Evolutionary conservation across 2,888 invertebrate genomes (phyloP).

Genomic region (Mythimna lalbum): DNA sequence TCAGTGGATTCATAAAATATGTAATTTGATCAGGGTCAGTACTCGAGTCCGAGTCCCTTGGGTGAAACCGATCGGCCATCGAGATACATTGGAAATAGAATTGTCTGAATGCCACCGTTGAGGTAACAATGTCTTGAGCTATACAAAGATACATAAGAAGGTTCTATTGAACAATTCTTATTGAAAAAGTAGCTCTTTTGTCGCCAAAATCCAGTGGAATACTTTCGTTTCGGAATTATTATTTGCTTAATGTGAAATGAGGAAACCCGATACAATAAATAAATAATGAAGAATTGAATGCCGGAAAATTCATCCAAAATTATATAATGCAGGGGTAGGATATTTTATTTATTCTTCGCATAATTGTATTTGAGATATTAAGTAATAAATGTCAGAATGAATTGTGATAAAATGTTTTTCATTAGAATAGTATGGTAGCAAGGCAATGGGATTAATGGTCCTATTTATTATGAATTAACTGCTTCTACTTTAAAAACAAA

Average conservation of each 20-base stretch:
- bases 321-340: background rate
- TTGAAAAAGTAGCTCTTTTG: constrained; percentile 25
- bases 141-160: constrained; percentile 42
- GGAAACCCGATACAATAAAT: constrained; percentile 16
- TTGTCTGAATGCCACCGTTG: constrained; percentile 54
- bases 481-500: background rate
- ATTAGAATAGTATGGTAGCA: background rate
- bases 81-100: constrained; percentile 64
- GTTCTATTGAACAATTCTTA: constrained; percentile 33
- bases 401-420: constrained; percentile 2
- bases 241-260: constrained; percentile 17
- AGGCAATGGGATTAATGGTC: background rate
- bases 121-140: constrained; percentile 59
- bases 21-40: constrained; percentile 77
- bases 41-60: constrained; percentile 67
- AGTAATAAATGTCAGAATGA: background rate
- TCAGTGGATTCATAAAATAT: constrained; percentile 77
- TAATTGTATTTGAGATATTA: constrained; percentile 5
- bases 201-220: background rate
- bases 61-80: constrained; percentile 62
- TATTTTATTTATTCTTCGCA: constrained; percentile 4
- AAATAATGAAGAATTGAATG: constrained; percentile 22
- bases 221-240: background rate
- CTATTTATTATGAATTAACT: too few species aligned
- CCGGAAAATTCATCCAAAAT: constrained; percentile 11